phyloP scores from a whole-genome alignment of 2,888 invertebrate genomes.

The Quadroppia sp. region DNA sequence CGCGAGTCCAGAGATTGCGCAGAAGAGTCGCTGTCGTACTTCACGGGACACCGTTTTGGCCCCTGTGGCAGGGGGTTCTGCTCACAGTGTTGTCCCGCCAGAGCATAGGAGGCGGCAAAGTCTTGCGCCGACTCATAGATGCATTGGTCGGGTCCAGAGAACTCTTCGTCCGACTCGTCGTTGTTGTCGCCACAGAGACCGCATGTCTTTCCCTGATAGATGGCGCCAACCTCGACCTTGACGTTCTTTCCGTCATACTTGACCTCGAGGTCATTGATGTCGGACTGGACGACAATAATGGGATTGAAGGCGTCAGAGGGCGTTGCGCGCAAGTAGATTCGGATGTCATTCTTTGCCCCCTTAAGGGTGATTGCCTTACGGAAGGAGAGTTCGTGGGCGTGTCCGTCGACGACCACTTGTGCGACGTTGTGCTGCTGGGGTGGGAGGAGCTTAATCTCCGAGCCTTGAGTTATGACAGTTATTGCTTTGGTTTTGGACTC shows the following conservation, averaged over 20 bases:
- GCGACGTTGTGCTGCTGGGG: constrained; percentile 38
- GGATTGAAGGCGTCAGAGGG: constrained; percentile 17
- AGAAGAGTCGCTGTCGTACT: too few species aligned
- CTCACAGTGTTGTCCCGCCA: constrained; percentile 42
- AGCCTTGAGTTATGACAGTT: constrained; percentile 32
- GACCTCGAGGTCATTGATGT: constrained; percentile 33
- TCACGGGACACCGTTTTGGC: background rate
- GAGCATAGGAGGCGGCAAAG: constrained; percentile 43
- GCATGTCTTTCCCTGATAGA: constrained; percentile 45
- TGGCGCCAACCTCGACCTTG: constrained; percentile 41
- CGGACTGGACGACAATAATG: constrained; percentile 30
- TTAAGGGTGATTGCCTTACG: background rate
- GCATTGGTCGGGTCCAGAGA: constrained; percentile 42
- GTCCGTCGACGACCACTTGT: constrained; percentile 37
- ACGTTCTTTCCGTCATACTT: constrained; percentile 45
- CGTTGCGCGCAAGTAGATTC: constrained; percentile 34
- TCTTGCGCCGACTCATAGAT: constrained; percentile 42
- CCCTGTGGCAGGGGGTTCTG: background rate
- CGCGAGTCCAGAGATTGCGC: too few species aligned
- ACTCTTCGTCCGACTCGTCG: constrained; percentile 45
- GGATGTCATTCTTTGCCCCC: background rate
- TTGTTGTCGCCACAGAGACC: constrained; percentile 47
- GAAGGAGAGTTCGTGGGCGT: constrained; percentile 5
- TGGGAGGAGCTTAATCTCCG: constrained; percentile 38
- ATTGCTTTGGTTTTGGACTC: constrained; percentile 39